phyloP scores from a whole-genome alignment of 2,113 vertebrate species.

The Ciconia boyciana region DNA sequence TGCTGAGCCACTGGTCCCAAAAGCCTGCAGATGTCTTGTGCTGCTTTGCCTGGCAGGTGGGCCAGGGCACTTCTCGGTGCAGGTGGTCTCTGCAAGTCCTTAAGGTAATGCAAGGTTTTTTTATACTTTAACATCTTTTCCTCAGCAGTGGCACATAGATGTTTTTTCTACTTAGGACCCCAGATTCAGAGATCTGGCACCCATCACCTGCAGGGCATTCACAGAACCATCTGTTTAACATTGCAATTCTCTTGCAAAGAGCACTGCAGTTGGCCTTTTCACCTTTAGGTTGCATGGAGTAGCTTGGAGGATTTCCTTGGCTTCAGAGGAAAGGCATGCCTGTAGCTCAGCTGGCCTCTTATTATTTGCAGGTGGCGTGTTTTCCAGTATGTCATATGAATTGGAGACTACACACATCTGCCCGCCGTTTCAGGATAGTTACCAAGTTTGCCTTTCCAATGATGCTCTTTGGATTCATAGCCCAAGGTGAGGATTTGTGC shows the following conservation, averaged over 20 bases:
- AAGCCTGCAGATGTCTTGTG: neutral
- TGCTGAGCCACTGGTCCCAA: neutral
- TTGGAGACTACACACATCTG: neutral
- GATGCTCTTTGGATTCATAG: neutral
- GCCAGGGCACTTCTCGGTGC: neutral
- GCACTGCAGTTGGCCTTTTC: neutral
- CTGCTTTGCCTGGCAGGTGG: no score
- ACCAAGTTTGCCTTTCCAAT: neutral
- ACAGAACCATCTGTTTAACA: fast-evolving
- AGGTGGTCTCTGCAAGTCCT: neutral
- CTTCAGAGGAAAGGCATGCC: neutral
- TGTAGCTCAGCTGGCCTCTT: neutral
- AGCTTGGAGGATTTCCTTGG: neutral
- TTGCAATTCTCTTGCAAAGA: neutral
- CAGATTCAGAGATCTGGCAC: neutral
- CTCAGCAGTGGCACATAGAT: fast-evolving
- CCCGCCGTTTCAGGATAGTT: neutral
- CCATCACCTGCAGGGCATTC: neutral
- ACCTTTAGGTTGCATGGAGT: neutral
- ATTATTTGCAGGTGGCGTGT: neutral
- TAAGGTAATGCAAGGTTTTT: neutral
- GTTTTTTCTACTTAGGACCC: neutral
- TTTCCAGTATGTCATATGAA: neutral
- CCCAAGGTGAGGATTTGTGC: neutral
- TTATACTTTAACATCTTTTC: neutral